A percentile compares a stretch with the other conserved stretches of the same genome.
phyloP scores from a whole-genome alignment of 2,113 vertebrate species.

The Pseudorasbora parva region DNA sequence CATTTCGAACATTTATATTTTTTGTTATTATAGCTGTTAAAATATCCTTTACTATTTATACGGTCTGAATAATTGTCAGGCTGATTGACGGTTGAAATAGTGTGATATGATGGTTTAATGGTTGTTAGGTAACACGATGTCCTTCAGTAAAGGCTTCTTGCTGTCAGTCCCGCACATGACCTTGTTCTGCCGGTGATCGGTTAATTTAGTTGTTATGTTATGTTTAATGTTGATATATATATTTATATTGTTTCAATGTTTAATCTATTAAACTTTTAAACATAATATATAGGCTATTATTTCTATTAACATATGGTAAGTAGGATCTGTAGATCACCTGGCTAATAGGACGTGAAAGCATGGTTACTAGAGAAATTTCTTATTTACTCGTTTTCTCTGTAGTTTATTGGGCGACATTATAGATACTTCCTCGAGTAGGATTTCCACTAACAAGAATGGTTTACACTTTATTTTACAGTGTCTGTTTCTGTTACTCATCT shows the following conservation, averaged over 20 bases:
- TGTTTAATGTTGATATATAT: too few relatives aligned
- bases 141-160: conserved; percentile 28
- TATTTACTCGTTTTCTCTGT: not conserved
- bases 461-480: too few relatives aligned
- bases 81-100: not conserved
- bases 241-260: not conserved
- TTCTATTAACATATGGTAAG: not conserved
- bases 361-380: not conserved
- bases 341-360: not conserved
- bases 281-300: not conserved
- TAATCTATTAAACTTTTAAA: not conserved
- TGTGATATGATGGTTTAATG: not conserved
- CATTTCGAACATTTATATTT: not conserved
- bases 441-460: not conserved
- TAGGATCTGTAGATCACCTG: not conserved
- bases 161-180: conserved; percentile 32
- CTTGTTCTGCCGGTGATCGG: conserved; percentile 25
- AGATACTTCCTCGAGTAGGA: not conserved
- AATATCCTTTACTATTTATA: not conserved
- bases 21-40: not conserved
- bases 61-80: not conserved
- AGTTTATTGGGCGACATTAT: not conserved
- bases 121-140: not conserved
- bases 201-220: not conserved
- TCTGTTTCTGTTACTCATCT: too few relatives aligned